Base-by-base conservation (phyloP, 1,140 invertebrate species). In the Luehdorfia chinensis region DNA sequence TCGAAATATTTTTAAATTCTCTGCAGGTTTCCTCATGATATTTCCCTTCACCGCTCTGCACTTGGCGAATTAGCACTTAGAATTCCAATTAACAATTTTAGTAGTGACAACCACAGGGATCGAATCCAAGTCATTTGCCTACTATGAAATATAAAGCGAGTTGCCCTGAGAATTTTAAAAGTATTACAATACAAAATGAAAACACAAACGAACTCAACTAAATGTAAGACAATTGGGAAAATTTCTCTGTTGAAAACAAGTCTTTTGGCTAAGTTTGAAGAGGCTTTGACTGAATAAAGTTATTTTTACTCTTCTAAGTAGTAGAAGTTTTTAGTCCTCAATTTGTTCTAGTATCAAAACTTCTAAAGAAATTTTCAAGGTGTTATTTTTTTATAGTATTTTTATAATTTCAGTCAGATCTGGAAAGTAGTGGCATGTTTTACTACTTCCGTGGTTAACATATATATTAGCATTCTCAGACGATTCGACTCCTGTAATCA, bases 251-350 rank as follows among this genome's bases (percentile, higher is more conserved):
- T 43, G 39, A 43, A 27, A 30, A 43, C 39, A 43, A 43, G 27
- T 30, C 39, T 43, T 43, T 43, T 30, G 27, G 39, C 16, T 28
- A 43, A 43, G 25, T 43, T 43, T 43, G 39, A 43, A 43, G 39
- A 30, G 25, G 39, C 39, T 43, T 43, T 43, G 25, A 43, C 39
- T 43, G 39, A 43, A 30, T 30, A 30, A 30, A 30, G 25, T 43
- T 43, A 7, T 39, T 27, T 39, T 43, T 43, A 30, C 25, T 43
- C 30, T 43, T 28, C 14, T 28, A 30, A 43, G 39, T 43, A 9
- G 25, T 30, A 43, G 25, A 43, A 25, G 39, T 43, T 43, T 28
- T 13, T 30, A 43, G 39, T 30, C 27, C 25, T 43, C 39, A 43
- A 43, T 43, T 43, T 43, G 25, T 43, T 43, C 25, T 30, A 30